Conservation (phyloP, 2,113 vertebrate species). For the human region DNA sequence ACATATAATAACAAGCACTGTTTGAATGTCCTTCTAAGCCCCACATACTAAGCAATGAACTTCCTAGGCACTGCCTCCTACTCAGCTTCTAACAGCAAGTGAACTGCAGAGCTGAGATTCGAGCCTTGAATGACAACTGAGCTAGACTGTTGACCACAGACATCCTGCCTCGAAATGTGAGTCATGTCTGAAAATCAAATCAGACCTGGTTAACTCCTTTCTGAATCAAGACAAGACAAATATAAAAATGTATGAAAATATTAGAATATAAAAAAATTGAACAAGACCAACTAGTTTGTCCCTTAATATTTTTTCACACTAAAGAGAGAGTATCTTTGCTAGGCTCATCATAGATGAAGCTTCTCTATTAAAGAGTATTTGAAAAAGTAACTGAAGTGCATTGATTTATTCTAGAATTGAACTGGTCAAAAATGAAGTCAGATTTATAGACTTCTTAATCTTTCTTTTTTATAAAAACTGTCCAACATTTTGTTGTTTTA, state of each 20-base stretch:
- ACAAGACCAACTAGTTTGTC: too few species aligned
- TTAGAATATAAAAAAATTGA: neutral
- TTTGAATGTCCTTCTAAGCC: accelerated
- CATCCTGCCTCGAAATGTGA: neutral
- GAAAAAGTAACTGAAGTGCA: neutral
- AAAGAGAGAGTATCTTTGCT: too few species aligned
- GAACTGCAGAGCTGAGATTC: accelerated
- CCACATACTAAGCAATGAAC: accelerated
- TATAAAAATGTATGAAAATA: accelerated
- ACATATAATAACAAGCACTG: accelerated
- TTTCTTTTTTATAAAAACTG: neutral
- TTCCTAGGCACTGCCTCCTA: accelerated
- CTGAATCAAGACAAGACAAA: neutral
- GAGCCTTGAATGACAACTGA: neutral
- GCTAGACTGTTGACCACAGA: accelerated
- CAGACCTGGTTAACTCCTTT: neutral
- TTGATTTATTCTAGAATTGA: neutral
- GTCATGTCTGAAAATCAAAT: neutral
- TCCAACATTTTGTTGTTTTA: neutral
- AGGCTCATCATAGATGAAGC: neutral
- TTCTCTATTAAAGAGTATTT: neutral
- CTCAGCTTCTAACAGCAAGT: neutral
- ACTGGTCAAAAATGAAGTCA: neutral
- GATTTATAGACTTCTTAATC: neutral
- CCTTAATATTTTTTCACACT: accelerated